Evolutionary conservation across 92 coral and sea anemone genomes (phyloP).

Genomic region (Scolanthus callimorphus): DNA sequence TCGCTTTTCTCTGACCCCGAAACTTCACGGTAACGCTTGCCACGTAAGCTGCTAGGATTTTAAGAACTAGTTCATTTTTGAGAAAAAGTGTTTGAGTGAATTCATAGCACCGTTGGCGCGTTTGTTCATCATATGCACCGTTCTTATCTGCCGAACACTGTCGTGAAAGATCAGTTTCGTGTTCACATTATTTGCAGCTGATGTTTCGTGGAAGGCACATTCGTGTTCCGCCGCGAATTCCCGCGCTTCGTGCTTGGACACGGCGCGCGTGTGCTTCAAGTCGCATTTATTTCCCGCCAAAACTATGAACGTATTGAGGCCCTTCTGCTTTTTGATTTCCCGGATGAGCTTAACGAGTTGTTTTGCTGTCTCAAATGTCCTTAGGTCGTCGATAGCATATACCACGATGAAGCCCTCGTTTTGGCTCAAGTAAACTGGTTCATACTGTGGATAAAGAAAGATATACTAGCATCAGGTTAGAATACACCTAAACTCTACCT

Average conservation of each 20-base stretch:
- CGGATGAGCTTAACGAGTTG: constrained; percentile 79
- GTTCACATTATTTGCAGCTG: constrained; percentile 74
- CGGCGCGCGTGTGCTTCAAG: constrained; percentile 63
- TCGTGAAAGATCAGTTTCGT: constrained; percentile 73
- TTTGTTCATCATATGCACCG: constrained; percentile 56
- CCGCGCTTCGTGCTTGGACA: constrained; percentile 59
- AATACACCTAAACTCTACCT: too few relatives aligned
- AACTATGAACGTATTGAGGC: constrained; percentile 62
- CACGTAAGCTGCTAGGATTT: too few relatives aligned
- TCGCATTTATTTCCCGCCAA: constrained; percentile 83
- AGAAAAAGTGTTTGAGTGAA: constrained; percentile 60
- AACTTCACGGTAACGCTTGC: too few relatives aligned
- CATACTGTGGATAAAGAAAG: constrained; percentile 55
- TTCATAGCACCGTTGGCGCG: constrained; percentile 65
- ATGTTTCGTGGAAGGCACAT: constrained; percentile 72
- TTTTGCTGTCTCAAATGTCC: constrained; percentile 81
- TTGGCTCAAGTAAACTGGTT: constrained; percentile 80
- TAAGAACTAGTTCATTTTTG: constrained; percentile 46
- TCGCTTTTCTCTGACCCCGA: too few relatives aligned
- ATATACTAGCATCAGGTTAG: too few relatives aligned
- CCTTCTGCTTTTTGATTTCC: constrained; percentile 76
- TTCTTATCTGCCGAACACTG: constrained; percentile 65
- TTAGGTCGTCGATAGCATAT: constrained; percentile 69
- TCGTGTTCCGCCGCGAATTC: constrained; percentile 79
- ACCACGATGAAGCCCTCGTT: constrained; percentile 87